Evolutionary conservation across 2,888 invertebrate genomes (phyloP).

Genomic region (Oasisia sp.): DNA sequence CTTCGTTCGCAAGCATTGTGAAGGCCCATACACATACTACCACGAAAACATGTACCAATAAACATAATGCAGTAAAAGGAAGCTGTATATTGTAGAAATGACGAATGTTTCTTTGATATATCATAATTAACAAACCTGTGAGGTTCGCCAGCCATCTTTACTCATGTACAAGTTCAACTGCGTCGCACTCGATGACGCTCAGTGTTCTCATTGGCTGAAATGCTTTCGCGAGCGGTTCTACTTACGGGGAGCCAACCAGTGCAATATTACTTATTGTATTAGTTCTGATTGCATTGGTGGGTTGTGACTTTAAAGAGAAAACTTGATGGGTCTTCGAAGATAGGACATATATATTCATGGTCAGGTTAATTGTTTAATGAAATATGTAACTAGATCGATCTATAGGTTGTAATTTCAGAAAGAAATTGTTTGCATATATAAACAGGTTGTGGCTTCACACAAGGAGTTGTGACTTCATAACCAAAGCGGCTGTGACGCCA

Average conservation of each 20-base stretch:
- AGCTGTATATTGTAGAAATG: not conserved
- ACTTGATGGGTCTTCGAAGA: too few species aligned
- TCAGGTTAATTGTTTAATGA: too few species aligned
- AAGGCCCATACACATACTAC: not conserved
- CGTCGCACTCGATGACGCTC: not conserved
- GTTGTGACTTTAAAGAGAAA: too few species aligned
- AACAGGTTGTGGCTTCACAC: too few species aligned
- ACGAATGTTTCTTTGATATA: not conserved
- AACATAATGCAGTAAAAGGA: not conserved
- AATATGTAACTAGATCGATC: too few species aligned
- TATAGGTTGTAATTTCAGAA: too few species aligned
- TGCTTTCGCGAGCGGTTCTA: not conserved
- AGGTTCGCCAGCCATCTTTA: slow-evolving; percentile 5
- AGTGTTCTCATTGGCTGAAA: not conserved
- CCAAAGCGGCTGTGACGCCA: too few species aligned
- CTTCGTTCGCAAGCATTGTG: not conserved
- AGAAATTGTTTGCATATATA: too few species aligned
- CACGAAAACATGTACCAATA: not conserved
- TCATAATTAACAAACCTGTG: not conserved
- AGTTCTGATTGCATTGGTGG: too few species aligned
- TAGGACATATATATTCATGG: too few species aligned
- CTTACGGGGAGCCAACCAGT: not conserved
- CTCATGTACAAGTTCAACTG: not conserved
- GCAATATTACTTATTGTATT: not conserved
- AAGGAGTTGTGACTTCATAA: too few species aligned